A percentile compares a stretch with the other conserved stretches of the same genome.
Evolutionary conservation across 2,113 vertebrate species (phyloP).

Genomic region (Copsychus sechellarum): DNA sequence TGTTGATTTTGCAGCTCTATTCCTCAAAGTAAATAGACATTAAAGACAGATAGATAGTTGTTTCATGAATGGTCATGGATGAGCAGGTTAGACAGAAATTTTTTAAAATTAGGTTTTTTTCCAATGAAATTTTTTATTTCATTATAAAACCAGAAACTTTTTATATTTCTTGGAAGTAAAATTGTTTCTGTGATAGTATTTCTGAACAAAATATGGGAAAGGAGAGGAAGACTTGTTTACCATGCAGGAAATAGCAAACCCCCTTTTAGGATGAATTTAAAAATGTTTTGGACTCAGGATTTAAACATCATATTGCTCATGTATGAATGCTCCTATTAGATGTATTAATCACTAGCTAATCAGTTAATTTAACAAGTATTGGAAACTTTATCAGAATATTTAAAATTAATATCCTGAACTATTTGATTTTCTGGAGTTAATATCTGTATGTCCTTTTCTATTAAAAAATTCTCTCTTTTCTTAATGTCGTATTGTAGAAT

Average conservation of each 20-base stretch:
- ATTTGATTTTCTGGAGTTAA: background rate
- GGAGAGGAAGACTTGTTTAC: rapidly evolving
- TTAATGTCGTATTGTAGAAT: background rate
- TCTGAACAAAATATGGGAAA: background rate
- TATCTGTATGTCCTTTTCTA: background rate
- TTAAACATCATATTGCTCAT: background rate
- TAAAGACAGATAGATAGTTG: background rate
- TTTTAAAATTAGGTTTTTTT: background rate
- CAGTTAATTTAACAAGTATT: background rate
- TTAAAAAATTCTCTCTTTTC: background rate
- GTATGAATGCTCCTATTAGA: background rate
- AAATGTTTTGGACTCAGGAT: background rate
- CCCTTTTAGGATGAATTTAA: background rate
- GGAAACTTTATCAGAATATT: background rate
- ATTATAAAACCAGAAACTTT: background rate
- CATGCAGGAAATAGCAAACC: background rate
- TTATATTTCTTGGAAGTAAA: background rate
- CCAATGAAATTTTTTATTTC: background rate
- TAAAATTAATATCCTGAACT: background rate
- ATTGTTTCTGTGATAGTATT: background rate
- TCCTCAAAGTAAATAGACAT: background rate
- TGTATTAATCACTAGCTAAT: background rate
- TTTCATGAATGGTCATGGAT: background rate
- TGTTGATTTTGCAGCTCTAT: background rate
- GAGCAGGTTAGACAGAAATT: background rate